Evolutionary conservation across 2,888 invertebrate species (phyloP), one percentile per base, ranked within the genome.

Genomic region (Athetis lepigone): DNA sequence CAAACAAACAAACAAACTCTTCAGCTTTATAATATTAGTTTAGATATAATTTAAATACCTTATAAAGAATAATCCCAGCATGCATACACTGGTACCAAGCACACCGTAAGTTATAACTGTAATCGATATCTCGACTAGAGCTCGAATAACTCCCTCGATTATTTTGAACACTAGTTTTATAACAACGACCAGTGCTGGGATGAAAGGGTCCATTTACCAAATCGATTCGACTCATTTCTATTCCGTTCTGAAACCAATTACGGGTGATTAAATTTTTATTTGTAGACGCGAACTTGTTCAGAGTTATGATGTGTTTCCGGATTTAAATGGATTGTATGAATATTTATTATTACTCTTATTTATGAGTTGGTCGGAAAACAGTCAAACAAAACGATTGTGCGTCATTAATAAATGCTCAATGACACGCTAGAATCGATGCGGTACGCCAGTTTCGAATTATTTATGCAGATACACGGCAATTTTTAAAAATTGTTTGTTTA

Each of bases 61-160:
- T 61, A 66, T 5, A 11, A 76, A 27, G 13, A 76, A 13, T n/a
- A 43, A 2, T 27, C 37, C 57, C 7, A 63, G 7, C 3, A 72
- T 7, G 4, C 43, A 16, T 21, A 40, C 27, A 36, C 46, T 25
- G 2, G 45, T 13, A 5, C 42, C 27, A 1, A 61, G 2, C 0
- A 61, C 4, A 19, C 47, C 9, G 33, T 43, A 67, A 4, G 27
- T 7, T 4, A 42, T 50, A 16, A 71, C 7, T 8, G 37, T 19
- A 1, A 72, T 11, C 2, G 54, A 16, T 1, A 65, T 37, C 16
- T 79, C 72, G 23, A 89, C 42, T 25, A 85, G 27, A 0, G 83
- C 83, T 16, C 84, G 77, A 45, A 89, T 69, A 2, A 80, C 72
- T 4, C 45, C 82, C 52, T 85, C 81, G 29, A 89, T 76, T 45